A percentile compares a stretch with the other conserved stretches of the same genome.
Evolutionary conservation across 2,797 vertebrate genomes (phyloP).

Genomic region (Anguilla marmorata): DNA sequence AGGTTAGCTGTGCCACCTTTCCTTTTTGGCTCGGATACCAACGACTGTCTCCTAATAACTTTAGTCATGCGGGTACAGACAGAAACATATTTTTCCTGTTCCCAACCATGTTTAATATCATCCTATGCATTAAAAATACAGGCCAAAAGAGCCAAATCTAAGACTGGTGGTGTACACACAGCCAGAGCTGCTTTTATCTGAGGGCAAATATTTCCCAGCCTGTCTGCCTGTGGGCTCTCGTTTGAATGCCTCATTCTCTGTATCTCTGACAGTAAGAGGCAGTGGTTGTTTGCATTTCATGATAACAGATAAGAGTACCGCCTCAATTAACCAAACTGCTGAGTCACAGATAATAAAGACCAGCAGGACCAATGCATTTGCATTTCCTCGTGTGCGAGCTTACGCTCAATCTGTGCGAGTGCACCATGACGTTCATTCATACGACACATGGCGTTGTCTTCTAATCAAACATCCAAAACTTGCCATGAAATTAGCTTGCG

Average conservation of each 20-base stretch:
- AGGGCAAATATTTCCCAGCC: neutral
- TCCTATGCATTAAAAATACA: neutral
- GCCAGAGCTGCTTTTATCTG: neutral
- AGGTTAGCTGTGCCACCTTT: too few species aligned
- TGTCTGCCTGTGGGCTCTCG: neutral
- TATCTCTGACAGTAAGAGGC: neutral
- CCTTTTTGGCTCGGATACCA: too few species aligned
- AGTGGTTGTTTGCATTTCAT: neutral
- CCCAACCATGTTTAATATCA: neutral
- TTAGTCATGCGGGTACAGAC: neutral
- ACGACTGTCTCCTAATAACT: too few species aligned
- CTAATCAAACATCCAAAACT: constrained; percentile 1
- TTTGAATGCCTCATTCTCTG: neutral
- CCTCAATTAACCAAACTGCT: neutral
- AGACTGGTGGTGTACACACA: neutral
- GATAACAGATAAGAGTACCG: neutral
- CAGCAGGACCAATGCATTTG: neutral
- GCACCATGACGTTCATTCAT: neutral
- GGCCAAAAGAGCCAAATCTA: neutral
- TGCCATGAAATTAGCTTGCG: neutral
- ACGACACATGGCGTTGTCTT: neutral
- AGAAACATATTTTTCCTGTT: neutral
- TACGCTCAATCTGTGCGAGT: neutral
- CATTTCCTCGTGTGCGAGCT: neutral
- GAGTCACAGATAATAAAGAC: neutral